Conservation (phyloP, 2,888 invertebrate genomes). For the Piscicola geometra region DNA sequence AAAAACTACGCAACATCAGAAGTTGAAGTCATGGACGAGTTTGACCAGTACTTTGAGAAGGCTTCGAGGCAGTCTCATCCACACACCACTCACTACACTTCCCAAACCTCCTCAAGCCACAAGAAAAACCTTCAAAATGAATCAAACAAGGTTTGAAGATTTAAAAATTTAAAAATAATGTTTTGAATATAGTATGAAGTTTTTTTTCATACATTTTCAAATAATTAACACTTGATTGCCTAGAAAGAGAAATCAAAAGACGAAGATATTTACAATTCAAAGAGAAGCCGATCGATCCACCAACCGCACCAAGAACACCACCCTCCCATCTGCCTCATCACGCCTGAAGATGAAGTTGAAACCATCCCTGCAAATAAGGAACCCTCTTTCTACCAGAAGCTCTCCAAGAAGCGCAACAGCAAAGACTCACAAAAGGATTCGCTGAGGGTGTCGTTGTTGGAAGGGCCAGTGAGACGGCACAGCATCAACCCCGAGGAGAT, state of each 20-base stretch:
- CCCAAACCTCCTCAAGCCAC: neutral
- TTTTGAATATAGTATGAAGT: no score
- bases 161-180: neutral
- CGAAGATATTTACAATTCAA: neutral
- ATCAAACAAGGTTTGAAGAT: neutral
- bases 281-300: constrained; percentile 10
- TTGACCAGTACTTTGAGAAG: constrained; percentile 36
- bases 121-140: neutral
- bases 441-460: neutral
- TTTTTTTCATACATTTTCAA: no score
- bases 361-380: constrained; percentile 20
- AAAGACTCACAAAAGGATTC: constrained; percentile 25
- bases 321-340: neutral
- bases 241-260: neutral
- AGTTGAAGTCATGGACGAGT: constrained; percentile 28
- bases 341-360: neutral
- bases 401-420: neutral
- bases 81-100: neutral
- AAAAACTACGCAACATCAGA: no score
- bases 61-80: constrained; percentile 10
- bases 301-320: neutral
- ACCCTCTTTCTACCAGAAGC: constrained; percentile 20
- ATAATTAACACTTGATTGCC: neutral
- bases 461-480: constrained; percentile 13
- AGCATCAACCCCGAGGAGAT: constrained; percentile 36